A percentile compares a stretch with the other conserved stretches of the same genome.
These are phyloP conservation scores for Typhlomys cinereus DNA, from an alignment of 2,113 vertebrate genomes.

Conservation along the genomic window DNA sequence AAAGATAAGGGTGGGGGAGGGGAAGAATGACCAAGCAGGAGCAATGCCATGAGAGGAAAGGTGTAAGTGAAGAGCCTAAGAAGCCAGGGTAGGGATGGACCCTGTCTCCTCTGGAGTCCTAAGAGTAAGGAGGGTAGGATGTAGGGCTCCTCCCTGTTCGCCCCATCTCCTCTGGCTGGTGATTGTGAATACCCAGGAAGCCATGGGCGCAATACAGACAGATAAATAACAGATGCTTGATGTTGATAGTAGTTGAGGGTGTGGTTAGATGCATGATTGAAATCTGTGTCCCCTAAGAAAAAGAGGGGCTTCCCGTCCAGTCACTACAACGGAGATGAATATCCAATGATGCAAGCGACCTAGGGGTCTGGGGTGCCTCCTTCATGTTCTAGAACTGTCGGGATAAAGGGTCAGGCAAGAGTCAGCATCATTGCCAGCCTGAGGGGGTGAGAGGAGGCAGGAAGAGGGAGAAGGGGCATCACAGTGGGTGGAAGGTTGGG, in stretches of 20 bases:
- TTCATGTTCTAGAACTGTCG: neutral
- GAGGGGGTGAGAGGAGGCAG: neutral
- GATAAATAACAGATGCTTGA: too few species aligned
- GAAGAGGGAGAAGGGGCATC: neutral
- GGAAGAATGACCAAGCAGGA: neutral
- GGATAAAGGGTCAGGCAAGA: neutral
- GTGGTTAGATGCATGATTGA: neutral
- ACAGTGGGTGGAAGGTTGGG: neutral
- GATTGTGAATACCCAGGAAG: slow-evolving; percentile 1
- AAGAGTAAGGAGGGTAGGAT: neutral
- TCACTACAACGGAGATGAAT: neutral
- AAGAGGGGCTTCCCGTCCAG: neutral
- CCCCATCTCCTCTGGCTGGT: neutral
- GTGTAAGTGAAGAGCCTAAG: neutral
- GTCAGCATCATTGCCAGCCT: neutral
- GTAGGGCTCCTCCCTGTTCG: neutral
- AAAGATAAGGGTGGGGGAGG: neutral
- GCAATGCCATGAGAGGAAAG: neutral
- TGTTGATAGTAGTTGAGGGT: neutral
- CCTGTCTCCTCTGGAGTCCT: neutral
- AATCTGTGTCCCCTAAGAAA: neutral
- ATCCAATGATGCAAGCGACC: neutral
- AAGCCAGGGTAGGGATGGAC: neutral
- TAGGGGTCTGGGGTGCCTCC: neutral
- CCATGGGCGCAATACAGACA: neutral